These are phyloP conservation scores for Helicoverpa assulta DNA, from an alignment of 2,888 invertebrate species.

Conservation along the genomic window DNA sequence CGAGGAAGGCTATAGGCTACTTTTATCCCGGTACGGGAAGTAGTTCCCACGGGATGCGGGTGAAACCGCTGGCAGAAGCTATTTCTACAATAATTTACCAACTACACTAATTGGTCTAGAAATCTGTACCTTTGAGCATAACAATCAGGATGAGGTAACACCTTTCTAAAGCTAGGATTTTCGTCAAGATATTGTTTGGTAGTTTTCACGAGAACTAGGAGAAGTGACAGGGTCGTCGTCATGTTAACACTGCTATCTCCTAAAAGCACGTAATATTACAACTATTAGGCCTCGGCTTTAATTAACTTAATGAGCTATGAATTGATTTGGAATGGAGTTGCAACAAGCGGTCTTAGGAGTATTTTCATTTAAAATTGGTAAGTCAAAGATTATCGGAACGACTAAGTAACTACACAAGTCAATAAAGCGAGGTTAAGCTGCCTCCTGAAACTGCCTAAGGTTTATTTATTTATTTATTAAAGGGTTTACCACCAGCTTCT, in stretches of 20 bases:
- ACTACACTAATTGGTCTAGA: background rate
- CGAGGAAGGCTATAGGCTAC: too few relatives aligned
- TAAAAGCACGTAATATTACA: constrained; percentile 53
- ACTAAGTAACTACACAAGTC: too few relatives aligned
- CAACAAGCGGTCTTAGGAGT: constrained; percentile 3
- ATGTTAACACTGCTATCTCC: constrained; percentile 79
- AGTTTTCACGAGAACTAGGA: constrained; percentile 76
- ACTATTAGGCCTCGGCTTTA: constrained; percentile 12
- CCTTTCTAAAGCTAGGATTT: constrained; percentile 61
- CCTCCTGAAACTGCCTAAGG: too few relatives aligned
- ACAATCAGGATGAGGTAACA: constrained; percentile 76
- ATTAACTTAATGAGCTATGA: constrained; percentile 32
- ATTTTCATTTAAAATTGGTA: too few relatives aligned
- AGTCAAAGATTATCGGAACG: too few relatives aligned
- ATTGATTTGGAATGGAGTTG: constrained; percentile 35
- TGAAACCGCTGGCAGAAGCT: too few relatives aligned
- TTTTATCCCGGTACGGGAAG: too few relatives aligned
- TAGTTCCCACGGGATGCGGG: too few relatives aligned
- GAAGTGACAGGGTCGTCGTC: constrained; percentile 71
- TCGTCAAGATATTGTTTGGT: constrained; percentile 66
- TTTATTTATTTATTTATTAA: too few relatives aligned
- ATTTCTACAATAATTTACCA: too few relatives aligned
- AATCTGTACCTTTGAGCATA: constrained; percentile 76
- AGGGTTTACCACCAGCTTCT: too few relatives aligned
- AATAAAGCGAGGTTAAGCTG: too few relatives aligned